Percentiles rank a stretch among this genome's conserved stretches.
Conservation (phyloP, 2,888 invertebrate species). For the Uropetala carovei region DNA sequence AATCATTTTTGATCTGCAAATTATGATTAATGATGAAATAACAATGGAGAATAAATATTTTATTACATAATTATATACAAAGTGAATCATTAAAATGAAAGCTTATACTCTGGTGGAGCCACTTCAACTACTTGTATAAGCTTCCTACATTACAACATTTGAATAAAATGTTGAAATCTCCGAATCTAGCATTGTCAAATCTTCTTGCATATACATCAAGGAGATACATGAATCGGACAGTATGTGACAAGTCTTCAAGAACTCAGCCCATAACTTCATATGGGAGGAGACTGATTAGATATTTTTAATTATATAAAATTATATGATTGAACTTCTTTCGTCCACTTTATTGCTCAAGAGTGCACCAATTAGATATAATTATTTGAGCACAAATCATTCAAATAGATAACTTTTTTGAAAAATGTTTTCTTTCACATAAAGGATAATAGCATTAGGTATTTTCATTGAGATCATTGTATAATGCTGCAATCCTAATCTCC, state of each 20-base stretch:
- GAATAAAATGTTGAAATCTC: not conserved
- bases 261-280: conserved; percentile 9
- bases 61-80: not conserved
- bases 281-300: conserved; percentile 50
- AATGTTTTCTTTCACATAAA: no score
- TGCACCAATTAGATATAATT: no score
- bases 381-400: no score
- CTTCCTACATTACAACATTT: not conserved
- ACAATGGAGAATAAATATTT: not conserved
- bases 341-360: no score
- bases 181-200: not conserved
- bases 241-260: not conserved
- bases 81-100: not conserved
- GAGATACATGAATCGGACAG: conserved; percentile 10
- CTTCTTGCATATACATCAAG: conserved; percentile 45
- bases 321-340: no score
- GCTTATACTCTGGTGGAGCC: not conserved
- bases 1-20: not conserved
- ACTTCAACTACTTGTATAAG: not conserved
- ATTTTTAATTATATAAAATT: not conserved
- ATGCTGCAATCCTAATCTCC: no score
- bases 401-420: no score
- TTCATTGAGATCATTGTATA: no score
- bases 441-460: no score
- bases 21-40: not conserved